phyloP scores from a whole-genome alignment of 2,888 invertebrate genomes.

The Argyresthia albistria region DNA sequence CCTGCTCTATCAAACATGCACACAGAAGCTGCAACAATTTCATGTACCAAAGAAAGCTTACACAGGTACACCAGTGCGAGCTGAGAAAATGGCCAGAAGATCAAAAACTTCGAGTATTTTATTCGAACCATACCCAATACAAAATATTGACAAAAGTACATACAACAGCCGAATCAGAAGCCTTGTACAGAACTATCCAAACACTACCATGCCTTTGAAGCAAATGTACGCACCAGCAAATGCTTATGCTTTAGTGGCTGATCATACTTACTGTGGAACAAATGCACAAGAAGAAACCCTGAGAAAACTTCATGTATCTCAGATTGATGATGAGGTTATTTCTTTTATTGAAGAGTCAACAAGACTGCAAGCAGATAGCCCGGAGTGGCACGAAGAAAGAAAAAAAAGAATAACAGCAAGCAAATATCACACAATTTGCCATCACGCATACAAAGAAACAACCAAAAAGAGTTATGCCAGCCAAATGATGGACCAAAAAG shows the following conservation, averaged over 20 bases:
- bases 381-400: neutral
- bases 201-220: slow-evolving; percentile 5
- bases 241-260: slow-evolving; percentile 6
- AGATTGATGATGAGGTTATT: neutral
- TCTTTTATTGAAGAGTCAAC: neutral
- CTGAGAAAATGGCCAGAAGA: neutral
- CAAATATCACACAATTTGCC: slow-evolving; percentile 4
- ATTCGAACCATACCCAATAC: neutral
- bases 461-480: neutral
- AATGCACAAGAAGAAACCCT: neutral
- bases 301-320: neutral
- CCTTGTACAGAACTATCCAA: neutral
- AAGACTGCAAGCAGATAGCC: neutral
- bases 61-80: neutral
- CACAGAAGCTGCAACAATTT: neutral
- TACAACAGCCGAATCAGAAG: neutral
- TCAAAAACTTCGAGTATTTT: neutral
- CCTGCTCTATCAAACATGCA: neutral
- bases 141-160: neutral
- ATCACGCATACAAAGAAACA: neutral
- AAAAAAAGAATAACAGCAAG: neutral
- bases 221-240: slow-evolving; percentile 9
- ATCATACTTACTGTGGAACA: slow-evolving; percentile 6
- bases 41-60: neutral
- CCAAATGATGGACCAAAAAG: neutral